phyloP scores from a whole-genome alignment of 2,113 vertebrate genomes.

The Carollia perspicillata region DNA sequence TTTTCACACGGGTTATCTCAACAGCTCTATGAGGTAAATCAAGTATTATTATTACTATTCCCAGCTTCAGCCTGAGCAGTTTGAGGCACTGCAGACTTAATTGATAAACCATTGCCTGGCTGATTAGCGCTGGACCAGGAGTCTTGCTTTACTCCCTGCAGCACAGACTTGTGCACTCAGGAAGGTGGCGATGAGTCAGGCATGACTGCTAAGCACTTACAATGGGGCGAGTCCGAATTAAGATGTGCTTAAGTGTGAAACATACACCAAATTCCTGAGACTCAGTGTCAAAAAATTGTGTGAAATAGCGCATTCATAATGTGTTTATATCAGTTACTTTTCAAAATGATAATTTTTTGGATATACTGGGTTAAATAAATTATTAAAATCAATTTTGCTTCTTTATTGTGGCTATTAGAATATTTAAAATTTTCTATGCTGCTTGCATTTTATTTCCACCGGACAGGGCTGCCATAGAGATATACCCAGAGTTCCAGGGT shows the following conservation, averaged over 20 bases:
- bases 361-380: neutral
- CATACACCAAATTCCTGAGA: neutral
- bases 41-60: neutral
- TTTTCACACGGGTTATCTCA: neutral
- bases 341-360: neutral
- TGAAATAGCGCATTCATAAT: neutral
- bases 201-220: accelerated
- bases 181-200: neutral
- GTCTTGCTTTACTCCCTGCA: neutral
- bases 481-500: neutral
- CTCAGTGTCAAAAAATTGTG: neutral
- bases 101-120: neutral
- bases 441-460: neutral
- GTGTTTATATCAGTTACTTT: neutral
- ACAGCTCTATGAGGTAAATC: neutral
- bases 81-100: neutral
- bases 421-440: neutral
- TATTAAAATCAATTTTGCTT: neutral
- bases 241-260: neutral
- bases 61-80: neutral
- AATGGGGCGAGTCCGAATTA: neutral
- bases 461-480: neutral
- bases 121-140: neutral
- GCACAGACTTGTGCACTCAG: too few species aligned
- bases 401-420: neutral